Evolutionary conservation across 2,888 invertebrate species (phyloP), one percentile per base, ranked within the genome.

Genomic region (Anorthoa munda): DNA sequence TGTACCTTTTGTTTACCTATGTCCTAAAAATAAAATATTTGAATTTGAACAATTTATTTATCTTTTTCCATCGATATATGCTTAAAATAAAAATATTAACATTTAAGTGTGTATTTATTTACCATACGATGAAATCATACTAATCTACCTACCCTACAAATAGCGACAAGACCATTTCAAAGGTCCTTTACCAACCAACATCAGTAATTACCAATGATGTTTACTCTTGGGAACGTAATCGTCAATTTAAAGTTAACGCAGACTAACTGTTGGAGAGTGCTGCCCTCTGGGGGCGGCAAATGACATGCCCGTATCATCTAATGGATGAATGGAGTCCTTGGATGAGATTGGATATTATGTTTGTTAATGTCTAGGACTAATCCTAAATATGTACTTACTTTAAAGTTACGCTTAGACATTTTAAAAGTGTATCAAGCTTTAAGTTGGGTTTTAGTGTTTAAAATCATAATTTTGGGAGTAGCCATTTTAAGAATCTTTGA

Each of bases 221-320:
- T 91, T 89, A 86, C 90, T 90, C 88, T 72, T 72, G 87, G 88
- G 90, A 89, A 88, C 87, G 89, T 90, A 90, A 93, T 91, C 91
- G 92, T 86, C 92, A 90, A 91, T 93, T 93, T 91, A 93, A 93
- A 92, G 89, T 89, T 88, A 89, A 87, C 89, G 84, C 88, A 92
- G 93, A 93, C 91, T 93, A 93, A 92, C 88, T 87, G 88, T 84
- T 85, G 86, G 89, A 83, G 87, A 86, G 87, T 84, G 77, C 82
- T 75, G 83, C 67, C 83, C 86, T 83, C 90, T 87, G 73, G 51
- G 66, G 88, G 85, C 87, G 84, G 55, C 75, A 79, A 82, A 83
- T 81, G 86, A 85, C 89, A 84, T 86, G 81, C 79, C 76, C 72
- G 80, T 75, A 77, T 81, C 85, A 66, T 79, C 77, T 87, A 86